These are phyloP conservation scores for Crematogaster levior DNA, from an alignment of 2,888 invertebrate species.

Conservation along the genomic window DNA sequence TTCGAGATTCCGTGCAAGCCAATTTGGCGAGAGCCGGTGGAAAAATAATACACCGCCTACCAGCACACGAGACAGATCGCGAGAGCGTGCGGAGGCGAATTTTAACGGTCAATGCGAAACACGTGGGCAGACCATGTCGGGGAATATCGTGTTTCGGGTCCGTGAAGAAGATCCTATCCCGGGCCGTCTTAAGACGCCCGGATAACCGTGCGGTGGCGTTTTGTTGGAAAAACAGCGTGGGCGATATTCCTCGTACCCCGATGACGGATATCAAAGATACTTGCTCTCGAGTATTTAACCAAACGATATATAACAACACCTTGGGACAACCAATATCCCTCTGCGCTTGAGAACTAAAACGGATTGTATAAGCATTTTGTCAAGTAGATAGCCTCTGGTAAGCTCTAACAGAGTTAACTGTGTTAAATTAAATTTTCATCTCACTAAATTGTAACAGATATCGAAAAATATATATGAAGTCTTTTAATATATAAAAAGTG, in stretches of 20 bases:
- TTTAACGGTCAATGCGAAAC: constrained; percentile 74
- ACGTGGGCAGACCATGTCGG: constrained; percentile 71
- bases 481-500: background rate
- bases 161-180: constrained; percentile 62
- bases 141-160: constrained; percentile 71
- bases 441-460: background rate
- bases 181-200: constrained; percentile 64
- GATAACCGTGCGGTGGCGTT: constrained; percentile 66
- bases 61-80: constrained; percentile 69
- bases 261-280: constrained; percentile 30
- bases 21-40: constrained; percentile 79
- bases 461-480: background rate
- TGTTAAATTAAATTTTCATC: background rate
- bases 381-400: background rate
- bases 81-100: constrained; percentile 70
- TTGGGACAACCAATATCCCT: constrained; percentile 35
- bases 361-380: background rate
- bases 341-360: background rate
- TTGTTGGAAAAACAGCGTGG: constrained; percentile 53
- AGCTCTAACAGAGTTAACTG: background rate
- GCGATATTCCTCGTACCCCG: constrained; percentile 33
- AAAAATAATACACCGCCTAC: constrained; percentile 81
- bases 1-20: constrained; percentile 82
- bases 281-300: constrained; percentile 40
- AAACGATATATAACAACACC: constrained; percentile 40